Base-by-base conservation (phyloP, 2,113 vertebrate species). In the Rhea americana region DNA sequence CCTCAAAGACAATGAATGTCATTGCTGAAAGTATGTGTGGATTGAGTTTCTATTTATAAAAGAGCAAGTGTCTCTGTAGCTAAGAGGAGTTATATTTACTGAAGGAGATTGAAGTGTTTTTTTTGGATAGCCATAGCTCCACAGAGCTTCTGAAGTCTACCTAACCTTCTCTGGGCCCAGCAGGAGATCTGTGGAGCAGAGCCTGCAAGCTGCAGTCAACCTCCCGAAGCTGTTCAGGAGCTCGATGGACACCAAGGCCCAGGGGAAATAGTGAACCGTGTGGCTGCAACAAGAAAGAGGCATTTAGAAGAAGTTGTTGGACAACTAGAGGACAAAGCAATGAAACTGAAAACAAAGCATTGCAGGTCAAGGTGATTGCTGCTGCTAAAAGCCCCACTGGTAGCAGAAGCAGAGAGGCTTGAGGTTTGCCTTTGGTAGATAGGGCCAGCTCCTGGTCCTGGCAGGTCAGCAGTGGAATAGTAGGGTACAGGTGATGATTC, bases 1-100 rank as follows among this genome's bases (percentile, higher is more conserved):
- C 93, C 97, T 97, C 97, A 97, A 97, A 97, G 96, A 97, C 96
- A 97, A 95, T 82, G 91, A 97, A 97, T 96, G 94, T 82, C 67
- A 82, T 58, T 90, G 91, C 97, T 96, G 97, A 96, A 97, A 97
- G 96, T 96, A 95, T 91, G 96, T 83, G 86, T 96, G 89, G 97
- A 95, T 95, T 98, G 96, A 89, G 68, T 94, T 98, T 96, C 97
- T 98, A 94, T 97, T 98, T 98, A 96, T 98, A 97, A 95, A 95
- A 86, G 41, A 67, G 18, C 65, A 82, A 94, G 82, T 1, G 24
- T 26, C 56, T 91, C 94, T 71, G 62, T 51, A 87, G 82, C 58
- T 83, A 16, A 37, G 61, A 78, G 81, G 74, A 90, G 73, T 43
- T 71, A n/a, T 50, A 35, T 79, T 89, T 87, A 63, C 65, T 2